These are phyloP conservation scores for Periophthalmus magnuspinnatus DNA, from an alignment of 2,797 vertebrate genomes.

Conservation along the genomic window DNA sequence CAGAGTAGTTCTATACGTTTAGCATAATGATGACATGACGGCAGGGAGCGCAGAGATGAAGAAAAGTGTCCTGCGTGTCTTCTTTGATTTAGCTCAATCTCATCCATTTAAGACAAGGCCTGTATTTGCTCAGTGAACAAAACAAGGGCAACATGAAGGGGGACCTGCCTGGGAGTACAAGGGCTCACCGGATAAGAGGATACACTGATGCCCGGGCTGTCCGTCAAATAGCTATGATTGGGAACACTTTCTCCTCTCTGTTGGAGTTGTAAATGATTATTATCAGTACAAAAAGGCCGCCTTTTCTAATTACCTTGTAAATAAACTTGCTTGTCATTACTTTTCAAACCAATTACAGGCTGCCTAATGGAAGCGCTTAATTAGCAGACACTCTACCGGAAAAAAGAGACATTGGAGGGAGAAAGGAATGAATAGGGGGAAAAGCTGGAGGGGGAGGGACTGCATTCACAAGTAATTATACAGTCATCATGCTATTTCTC, in stretches of 20 bases:
- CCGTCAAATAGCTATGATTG: slow-evolving; percentile 56
- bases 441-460: slow-evolving; percentile 64
- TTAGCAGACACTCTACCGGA: slow-evolving; percentile 81
- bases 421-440: slow-evolving; percentile 64
- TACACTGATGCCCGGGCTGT: slow-evolving; percentile 53
- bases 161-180: slow-evolving; percentile 36
- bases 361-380: slow-evolving; percentile 85
- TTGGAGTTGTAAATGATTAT: slow-evolving; percentile 78
- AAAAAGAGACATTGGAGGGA: slow-evolving; percentile 50
- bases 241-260: slow-evolving; percentile 34
- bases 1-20: slow-evolving; percentile 61
- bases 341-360: slow-evolving; percentile 86
- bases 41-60: slow-evolving; percentile 52
- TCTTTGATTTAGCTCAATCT: slow-evolving; percentile 67
- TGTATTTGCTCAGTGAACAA: slow-evolving; percentile 64
- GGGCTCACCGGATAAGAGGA: slow-evolving; percentile 55
- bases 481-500: slow-evolving; percentile 62
- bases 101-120: slow-evolving; percentile 65
- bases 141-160: slow-evolving; percentile 48
- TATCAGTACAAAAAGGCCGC: slow-evolving; percentile 78
- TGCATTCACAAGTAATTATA: slow-evolving; percentile 79
- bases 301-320: slow-evolving; percentile 87
- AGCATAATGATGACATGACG: slow-evolving; percentile 61
- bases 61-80: slow-evolving; percentile 66
- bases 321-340: slow-evolving; percentile 87